Evolutionary conservation across 2,888 invertebrate species (phyloP).

Genomic region (Eumerus sabulonum): DNA sequence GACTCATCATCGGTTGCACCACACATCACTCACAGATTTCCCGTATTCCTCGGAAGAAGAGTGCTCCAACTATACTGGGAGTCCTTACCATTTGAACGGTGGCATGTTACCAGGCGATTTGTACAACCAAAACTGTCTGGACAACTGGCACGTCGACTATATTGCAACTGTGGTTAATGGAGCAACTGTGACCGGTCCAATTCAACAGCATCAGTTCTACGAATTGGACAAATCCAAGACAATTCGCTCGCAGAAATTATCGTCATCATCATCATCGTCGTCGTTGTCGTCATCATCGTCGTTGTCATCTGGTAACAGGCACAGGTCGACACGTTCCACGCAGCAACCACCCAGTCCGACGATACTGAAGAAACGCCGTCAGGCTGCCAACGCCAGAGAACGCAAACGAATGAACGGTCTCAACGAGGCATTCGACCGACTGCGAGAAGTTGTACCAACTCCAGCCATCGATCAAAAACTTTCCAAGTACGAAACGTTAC

Average conservation of each 20-base stretch:
- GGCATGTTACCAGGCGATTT: conserved; percentile 24
- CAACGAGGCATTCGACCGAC: conserved; percentile 86
- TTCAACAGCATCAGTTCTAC: conserved; percentile 28
- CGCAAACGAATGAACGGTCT: conserved; percentile 87
- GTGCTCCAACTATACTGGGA: conserved; percentile 74
- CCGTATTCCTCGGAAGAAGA: conserved; percentile 77
- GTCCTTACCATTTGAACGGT: conserved; percentile 72
- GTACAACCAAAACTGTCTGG: conserved; percentile 51
- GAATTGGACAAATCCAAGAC: conserved; percentile 31
- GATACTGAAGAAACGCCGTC: conserved; percentile 82
- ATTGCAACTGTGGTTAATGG: conserved; percentile 28
- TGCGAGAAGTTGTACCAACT: conserved; percentile 86
- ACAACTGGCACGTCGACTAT: conserved; percentile 59
- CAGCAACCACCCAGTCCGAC: conserved; percentile 80
- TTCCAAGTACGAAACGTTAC: conserved; percentile 88
- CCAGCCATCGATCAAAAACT: conserved; percentile 85
- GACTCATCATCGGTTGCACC: conserved; percentile 50
- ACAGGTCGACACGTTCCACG: conserved; percentile 9
- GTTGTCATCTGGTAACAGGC: conserved; percentile 22
- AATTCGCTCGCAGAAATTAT: no score
- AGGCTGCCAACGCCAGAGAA: conserved; percentile 88
- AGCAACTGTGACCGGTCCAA: neutral
- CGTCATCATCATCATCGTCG: conserved; percentile 27
- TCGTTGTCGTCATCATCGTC: conserved; percentile 36
- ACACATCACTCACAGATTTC: conserved; percentile 69